Evolutionary conservation across 2,113 vertebrate species (phyloP), one percentile per base, ranked within the genome.

Genomic region (Forbesichthys papilliferus): DNA sequence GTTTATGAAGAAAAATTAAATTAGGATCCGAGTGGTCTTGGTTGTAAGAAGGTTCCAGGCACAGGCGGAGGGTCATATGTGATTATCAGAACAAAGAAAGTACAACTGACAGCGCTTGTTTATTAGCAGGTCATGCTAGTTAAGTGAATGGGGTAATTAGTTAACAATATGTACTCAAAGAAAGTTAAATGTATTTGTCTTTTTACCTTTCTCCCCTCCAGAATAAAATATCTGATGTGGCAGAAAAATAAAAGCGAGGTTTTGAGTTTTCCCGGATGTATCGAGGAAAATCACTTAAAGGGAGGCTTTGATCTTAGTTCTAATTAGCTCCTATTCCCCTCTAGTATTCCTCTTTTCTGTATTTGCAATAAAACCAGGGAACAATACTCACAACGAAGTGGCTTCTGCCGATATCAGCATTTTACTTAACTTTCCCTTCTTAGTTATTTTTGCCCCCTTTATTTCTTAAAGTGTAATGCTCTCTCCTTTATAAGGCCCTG

Each of bases 321-420:
- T 92, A 93, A 92, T 92, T 92, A 91, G 89, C 86, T 87, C 81
- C 84, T 75, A 90, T 91, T 71, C 86, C 89, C 88, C 90, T 92
- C 86, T 86, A 91, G 89, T 92, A 91, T 91, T 91, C 86, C 87
- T 89, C 83, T 89, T 90, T 89, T 91, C 90, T 91, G 88, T 91
- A 91, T 90, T 89, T 87, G 88, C 89, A 90, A 90, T 86, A 90
- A 91, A 90, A 85, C 86, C 64, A 71, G 84, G 56, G 86, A 91
- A 90, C 91, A 91, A 90, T 91, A 87, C 89, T 89, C 84, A 83
- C 80, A 87, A 86, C 84, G 74, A 86, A 77, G 82, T 79, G 57
- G 56, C 85, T 90, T 89, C 77, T 91, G 89, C 89, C 75, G 56
- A 89, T 86, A 85, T 91, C 90, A 93, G 92, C 91, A 77, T 87